Percentiles rank a stretch among this genome's conserved stretches.
phyloP scores from a whole-genome alignment of 23 tunicate genomes.

The Clavelina lepadiformis region DNA sequence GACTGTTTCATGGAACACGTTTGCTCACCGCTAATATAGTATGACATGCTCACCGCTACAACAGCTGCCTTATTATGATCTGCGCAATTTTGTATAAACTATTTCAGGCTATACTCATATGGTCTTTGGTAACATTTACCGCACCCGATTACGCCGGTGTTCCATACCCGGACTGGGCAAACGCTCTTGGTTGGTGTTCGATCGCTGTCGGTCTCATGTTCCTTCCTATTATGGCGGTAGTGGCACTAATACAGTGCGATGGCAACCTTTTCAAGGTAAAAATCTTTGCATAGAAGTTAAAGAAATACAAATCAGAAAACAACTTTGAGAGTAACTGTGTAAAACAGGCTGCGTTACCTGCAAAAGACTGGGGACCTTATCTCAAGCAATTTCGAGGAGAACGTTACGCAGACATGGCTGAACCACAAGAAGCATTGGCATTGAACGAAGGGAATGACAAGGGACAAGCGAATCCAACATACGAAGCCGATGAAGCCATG shows the following conservation, averaged over 20 bases:
- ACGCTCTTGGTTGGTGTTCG: constrained; percentile 88
- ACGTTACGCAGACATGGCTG: constrained; percentile 62
- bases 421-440: constrained; percentile 62
- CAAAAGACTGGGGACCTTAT: constrained; percentile 83
- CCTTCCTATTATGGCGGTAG: constrained; percentile 74
- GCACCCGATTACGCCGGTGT: constrained; percentile 65
- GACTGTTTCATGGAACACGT: too few relatives aligned
- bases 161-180: constrained; percentile 87
- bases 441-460: not conserved
- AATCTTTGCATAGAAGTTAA: not conserved
- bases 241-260: constrained; percentile 28
- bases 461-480: constrained; percentile 32
- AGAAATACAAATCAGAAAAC: too few relatives aligned
- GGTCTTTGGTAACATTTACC: constrained; percentile 83
- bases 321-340: not conserved
- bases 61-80: too few relatives aligned
- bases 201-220: constrained; percentile 63
- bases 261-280: constrained; percentile 58
- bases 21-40: too few relatives aligned
- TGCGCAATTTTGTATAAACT: not conserved
- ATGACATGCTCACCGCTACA: too few relatives aligned
- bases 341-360: constrained; percentile 38
- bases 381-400: constrained; percentile 55
- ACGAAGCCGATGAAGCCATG: constrained; percentile 12
- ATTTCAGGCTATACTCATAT: constrained; percentile 74